These are phyloP conservation scores for Rafetus swinhoei DNA, from an alignment of 2,113 vertebrate species.

Conservation along the genomic window DNA sequence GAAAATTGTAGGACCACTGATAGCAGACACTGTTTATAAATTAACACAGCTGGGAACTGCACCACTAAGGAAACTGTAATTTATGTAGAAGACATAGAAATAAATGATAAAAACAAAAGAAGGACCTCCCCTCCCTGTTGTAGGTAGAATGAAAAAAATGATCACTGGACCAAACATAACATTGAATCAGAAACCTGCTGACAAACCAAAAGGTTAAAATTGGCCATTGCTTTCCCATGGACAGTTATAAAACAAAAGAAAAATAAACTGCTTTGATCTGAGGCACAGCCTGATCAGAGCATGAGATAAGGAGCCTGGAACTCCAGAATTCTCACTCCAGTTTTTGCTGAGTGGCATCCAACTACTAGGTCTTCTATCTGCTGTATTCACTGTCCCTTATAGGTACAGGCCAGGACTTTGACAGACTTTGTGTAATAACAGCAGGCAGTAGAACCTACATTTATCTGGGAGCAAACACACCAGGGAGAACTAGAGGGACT, in stretches of 20 bases:
- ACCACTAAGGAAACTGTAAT: neutral
- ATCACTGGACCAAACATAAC: neutral
- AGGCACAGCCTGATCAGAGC: neutral
- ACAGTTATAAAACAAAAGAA: neutral
- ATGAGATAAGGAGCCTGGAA: neutral
- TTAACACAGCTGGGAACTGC: neutral
- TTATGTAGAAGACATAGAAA: neutral
- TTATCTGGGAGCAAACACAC: neutral
- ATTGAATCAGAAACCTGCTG: neutral
- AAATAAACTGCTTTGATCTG: neutral
- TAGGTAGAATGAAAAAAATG: neutral
- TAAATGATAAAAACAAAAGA: conserved; percentile 3
- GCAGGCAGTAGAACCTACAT: neutral
- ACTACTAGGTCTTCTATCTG: neutral
- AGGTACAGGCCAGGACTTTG: neutral
- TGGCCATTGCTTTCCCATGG: neutral
- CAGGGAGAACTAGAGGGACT: neutral
- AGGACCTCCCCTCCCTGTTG: neutral
- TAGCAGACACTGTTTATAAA: neutral
- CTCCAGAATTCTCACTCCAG: neutral
- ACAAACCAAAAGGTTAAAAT: neutral
- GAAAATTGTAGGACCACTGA: neutral
- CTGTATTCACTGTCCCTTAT: neutral
- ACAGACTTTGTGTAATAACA: neutral
- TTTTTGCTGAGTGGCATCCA: neutral